Percentiles rank a stretch among this genome's conserved stretches.
Conservation (phyloP, 2,888 invertebrate genomes). For the Protonemura montana region DNA sequence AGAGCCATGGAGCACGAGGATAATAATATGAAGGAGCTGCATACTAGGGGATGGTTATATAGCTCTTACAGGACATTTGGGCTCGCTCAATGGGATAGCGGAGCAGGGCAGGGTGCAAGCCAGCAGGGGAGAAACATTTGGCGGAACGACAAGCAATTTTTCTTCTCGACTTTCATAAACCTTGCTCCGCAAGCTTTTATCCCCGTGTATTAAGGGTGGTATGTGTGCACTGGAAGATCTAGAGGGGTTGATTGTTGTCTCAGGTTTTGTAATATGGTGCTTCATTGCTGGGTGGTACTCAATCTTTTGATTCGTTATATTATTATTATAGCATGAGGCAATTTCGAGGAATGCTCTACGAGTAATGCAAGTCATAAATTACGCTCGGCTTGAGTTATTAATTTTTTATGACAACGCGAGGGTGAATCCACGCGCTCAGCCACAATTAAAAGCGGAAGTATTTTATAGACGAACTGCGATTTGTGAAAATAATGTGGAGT, state of each 20-base stretch:
- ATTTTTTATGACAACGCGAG: conserved; percentile 27
- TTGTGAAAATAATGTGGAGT: neutral
- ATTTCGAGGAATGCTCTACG: conserved; percentile 32
- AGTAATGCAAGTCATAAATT: neutral
- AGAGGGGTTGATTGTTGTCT: conserved; percentile 31
- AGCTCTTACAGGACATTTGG: conserved; percentile 1
- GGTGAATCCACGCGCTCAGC: neutral
- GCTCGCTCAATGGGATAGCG: conserved; percentile 20
- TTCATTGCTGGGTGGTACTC: conserved; percentile 15
- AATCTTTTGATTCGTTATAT: conserved; percentile 39
- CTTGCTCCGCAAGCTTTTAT: conserved; percentile 38
- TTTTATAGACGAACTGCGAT: neutral
- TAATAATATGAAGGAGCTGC: conserved; percentile 28
- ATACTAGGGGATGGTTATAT: neutral
- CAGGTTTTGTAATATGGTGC: conserved; percentile 36
- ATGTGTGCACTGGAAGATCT: neutral
- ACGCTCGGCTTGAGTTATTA: conserved; percentile 18
- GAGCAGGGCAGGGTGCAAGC: neutral
- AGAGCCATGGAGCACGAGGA: conserved; percentile 30
- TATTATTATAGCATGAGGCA: conserved; percentile 2
- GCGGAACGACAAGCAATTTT: conserved; percentile 49
- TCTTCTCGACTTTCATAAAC: conserved; percentile 50
- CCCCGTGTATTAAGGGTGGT: conserved; percentile 27
- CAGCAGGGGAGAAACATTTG: conserved; percentile 36
- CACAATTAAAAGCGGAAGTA: conserved; percentile 26